Base-by-base conservation (phyloP, 64 coral and sea anemone species). In the Dendronephthya gigantea region DNA sequence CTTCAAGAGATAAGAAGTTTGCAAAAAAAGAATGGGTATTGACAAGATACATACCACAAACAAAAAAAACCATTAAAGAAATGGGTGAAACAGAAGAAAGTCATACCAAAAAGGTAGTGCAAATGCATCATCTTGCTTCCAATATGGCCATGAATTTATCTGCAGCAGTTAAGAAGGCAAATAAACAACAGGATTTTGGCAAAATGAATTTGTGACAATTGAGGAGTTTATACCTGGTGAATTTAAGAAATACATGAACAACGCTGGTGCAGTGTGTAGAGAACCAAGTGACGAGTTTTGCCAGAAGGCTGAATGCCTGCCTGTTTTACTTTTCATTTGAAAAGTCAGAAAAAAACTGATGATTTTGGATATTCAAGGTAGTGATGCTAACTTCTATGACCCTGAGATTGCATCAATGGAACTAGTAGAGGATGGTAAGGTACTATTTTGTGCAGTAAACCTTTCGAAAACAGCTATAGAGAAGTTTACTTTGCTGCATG, bases 81-180 rank as follows among this genome's bases (percentile, higher is more conserved):
- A 79, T 79, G 72, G 31, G 72, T 8, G 72, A 79, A 29, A 79
- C 72, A 79, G 37, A 31, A 79, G 72, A 79, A 33, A 39, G 72
- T 33, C 72, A 79, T 1, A 79, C 72, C 28, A 79, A 79, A 1
- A 79, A 79, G 72, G 37, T 79, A 8, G 72, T 79, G 7, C 72
- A 79, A 33, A 33, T 79, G 72, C 72, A 79, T 29, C 72, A 79
- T 79, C 72, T 79, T 79, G 72, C 72, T 33, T 29, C 32, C 72
- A 19, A 39, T 79, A 79, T 79, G 72, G 72, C 72, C 36, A 30
- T 66, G 14, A 79, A 33, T 33, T 79, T 79, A 74, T 79, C 72
- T 2, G 1, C 28, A 33, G 72, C 72, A 35, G 72, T 79, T 79
- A 29, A 31, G 0, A 39, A 79, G 36, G 72, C 72, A 33, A 79